phyloP scores from a whole-genome alignment of 2,113 vertebrate genomes.

The Dasyprocta punctata region DNA sequence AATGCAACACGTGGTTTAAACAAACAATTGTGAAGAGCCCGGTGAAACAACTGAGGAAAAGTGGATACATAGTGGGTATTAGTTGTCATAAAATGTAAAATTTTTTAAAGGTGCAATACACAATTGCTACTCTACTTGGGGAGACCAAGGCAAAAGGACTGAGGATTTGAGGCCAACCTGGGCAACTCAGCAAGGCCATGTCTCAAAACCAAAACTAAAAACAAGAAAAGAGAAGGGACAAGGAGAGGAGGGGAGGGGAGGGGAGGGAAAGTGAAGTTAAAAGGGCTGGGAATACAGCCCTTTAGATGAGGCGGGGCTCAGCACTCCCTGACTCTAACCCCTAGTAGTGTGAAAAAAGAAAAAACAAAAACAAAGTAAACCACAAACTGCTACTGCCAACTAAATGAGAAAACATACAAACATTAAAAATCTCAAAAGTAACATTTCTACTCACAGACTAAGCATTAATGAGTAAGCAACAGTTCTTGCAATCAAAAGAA shows the following conservation, averaged over 20 bases:
- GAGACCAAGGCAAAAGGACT: not conserved
- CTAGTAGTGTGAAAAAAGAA: not conserved
- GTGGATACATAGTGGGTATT: not conserved
- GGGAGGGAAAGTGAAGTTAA: not conserved
- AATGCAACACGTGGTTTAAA: not conserved
- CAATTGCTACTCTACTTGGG: not conserved
- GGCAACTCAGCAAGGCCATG: not conserved
- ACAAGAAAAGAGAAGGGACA: not conserved
- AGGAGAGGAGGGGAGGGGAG: no score
- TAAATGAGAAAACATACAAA: conserved; percentile 1
- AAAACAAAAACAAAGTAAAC: not conserved
- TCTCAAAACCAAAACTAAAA: not conserved
- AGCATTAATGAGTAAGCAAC: conserved; percentile 20
- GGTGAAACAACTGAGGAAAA: conserved; percentile 34
- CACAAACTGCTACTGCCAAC: not conserved
- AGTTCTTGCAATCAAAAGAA: conserved; percentile 47
- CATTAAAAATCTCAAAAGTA: conserved; percentile 10
- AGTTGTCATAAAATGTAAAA: conserved; percentile 22
- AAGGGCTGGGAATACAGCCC: not conserved
- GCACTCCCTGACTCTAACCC: not conserved
- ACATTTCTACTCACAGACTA: not conserved
- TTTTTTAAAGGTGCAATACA: not conserved
- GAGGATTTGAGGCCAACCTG: not conserved
- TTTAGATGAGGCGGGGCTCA: not conserved
- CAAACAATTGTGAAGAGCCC: not conserved